A percentile compares a stretch with the other conserved stretches of the same genome.
These are phyloP conservation scores for Zophobas morio DNA, from an alignment of 1,140 invertebrate genomes.

Conservation along the genomic window DNA sequence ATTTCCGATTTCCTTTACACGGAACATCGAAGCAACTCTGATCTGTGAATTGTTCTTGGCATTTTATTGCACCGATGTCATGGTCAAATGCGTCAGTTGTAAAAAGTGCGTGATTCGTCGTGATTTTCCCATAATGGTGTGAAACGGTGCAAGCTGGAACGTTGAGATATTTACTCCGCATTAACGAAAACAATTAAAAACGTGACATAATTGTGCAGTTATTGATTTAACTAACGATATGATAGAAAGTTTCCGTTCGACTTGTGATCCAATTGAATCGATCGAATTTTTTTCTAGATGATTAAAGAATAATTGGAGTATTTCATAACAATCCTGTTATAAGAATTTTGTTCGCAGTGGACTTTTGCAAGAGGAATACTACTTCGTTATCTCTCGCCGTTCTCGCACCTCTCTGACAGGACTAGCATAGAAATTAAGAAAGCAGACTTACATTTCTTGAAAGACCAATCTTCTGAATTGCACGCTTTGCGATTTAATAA, in stretches of 20 bases:
- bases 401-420: slow-evolving; percentile 58
- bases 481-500: slow-evolving; percentile 62
- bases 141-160: slow-evolving; percentile 18
- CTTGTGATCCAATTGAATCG: slow-evolving; percentile 21
- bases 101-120: slow-evolving; percentile 37
- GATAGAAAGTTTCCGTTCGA: slow-evolving; percentile 35
- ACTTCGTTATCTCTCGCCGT: slow-evolving; percentile 56
- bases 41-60: slow-evolving; percentile 10
- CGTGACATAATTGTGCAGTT: slow-evolving; percentile 37
- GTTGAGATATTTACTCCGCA: slow-evolving; percentile 15
- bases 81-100: slow-evolving; percentile 33
- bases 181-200: slow-evolving; percentile 36
- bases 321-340: slow-evolving; percentile 60
- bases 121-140: slow-evolving; percentile 24
- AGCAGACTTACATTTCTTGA: slow-evolving; percentile 57
- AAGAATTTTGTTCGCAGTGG: slow-evolving; percentile 56
- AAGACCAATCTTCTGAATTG: slow-evolving; percentile 60
- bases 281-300: slow-evolving; percentile 23
- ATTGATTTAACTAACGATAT: slow-evolving; percentile 35
- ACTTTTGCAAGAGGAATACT: slow-evolving; percentile 56
- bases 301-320: slow-evolving; percentile 40
- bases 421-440: slow-evolving; percentile 61
- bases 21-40: not conserved
- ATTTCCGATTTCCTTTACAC: not conserved
- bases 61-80: slow-evolving; percentile 40